These are phyloP conservation scores for Thymelicus lineola DNA, from an alignment of 2,888 invertebrate genomes.

Conservation along the genomic window DNA sequence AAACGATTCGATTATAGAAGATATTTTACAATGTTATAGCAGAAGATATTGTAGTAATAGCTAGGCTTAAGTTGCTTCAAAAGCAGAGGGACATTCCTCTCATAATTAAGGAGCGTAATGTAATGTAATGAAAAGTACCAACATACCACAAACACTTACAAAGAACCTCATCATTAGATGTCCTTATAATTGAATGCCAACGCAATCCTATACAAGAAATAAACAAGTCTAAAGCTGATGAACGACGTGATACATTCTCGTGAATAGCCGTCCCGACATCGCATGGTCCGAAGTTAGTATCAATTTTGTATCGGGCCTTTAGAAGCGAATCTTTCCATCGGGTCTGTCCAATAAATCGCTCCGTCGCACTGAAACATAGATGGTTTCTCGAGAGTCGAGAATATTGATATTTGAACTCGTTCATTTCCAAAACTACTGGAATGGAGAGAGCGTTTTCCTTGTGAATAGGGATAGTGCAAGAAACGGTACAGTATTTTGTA, in stretches of 20 bases:
- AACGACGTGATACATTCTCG: slow-evolving; percentile 4
- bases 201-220: slow-evolving; percentile 5
- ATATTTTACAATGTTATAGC: no score
- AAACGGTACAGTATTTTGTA: no score
- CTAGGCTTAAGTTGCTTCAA: not conserved
- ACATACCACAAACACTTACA: slow-evolving; percentile 2
- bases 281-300: slow-evolving; percentile 5
- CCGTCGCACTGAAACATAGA: slow-evolving; percentile 1
- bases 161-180: slow-evolving; percentile 3
- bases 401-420: slow-evolving; percentile 4
- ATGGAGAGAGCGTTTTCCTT: no score
- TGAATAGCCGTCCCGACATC: slow-evolving; percentile 3
- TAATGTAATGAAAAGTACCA: not conserved
- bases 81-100: not conserved
- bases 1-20: no score
- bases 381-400: not conserved
- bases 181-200: not conserved
- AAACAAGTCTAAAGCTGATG: slow-evolving; percentile 11
- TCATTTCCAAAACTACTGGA: not conserved
- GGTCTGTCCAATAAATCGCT: slow-evolving; percentile 20
- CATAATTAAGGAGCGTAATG: not conserved
- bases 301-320: slow-evolving; percentile 8
- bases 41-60: no score
- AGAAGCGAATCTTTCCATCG: slow-evolving; percentile 14
- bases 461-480: no score